Base-by-base conservation (phyloP, 2,797 vertebrate genomes). In the Gallirallus australis region DNA sequence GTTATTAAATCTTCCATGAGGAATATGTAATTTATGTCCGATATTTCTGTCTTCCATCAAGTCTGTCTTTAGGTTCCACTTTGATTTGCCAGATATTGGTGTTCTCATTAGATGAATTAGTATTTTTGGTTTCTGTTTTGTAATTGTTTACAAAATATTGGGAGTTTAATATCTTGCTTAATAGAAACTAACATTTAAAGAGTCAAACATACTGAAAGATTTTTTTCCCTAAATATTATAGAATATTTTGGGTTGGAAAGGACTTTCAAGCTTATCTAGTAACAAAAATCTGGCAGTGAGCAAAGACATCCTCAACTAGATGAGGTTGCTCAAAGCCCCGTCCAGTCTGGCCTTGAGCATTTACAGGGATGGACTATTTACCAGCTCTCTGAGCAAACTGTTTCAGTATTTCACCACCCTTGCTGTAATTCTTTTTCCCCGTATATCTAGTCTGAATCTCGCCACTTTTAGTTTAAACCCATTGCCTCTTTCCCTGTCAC, bases 401-500 rank as follows among this genome's bases (percentile, higher is more conserved):
- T n/a, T 52, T 21, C 20, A 24, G 20, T 56, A 25, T 69, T 86
- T 78, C 25, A 18, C 13, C 8, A 33, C 7, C 11, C 3, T 2
- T 7, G 37, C 37, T 37, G 5, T 63, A 48, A 64, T 54, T 53
- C 25, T 20, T 11, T 14, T 42, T 14, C 42, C n/a, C 13, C 8
- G 84, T 92, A 3, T 16, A n/a, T 25, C 13, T 76, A 27, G 11
- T 31, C 9, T 31, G 7, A 23, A 35, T 59, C 16, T 60, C 4
- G 15, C 17, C 7, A 31, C 4, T 70, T 14, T 11, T 31, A 54
- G 21, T 79, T 70, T 52, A 60, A 65, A 64, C 25, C 9, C 4
- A 2, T 69, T 76, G 20, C 7, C 20, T 12, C 1, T 6, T 80
- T 35, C 56, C 35, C 40, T 86, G 0, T 69, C 1, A 1, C 18